Evolutionary conservation across 2,888 invertebrate genomes (phyloP), one percentile per base, ranked within the genome.

Genomic region (Trypoxylon attenuatum): DNA sequence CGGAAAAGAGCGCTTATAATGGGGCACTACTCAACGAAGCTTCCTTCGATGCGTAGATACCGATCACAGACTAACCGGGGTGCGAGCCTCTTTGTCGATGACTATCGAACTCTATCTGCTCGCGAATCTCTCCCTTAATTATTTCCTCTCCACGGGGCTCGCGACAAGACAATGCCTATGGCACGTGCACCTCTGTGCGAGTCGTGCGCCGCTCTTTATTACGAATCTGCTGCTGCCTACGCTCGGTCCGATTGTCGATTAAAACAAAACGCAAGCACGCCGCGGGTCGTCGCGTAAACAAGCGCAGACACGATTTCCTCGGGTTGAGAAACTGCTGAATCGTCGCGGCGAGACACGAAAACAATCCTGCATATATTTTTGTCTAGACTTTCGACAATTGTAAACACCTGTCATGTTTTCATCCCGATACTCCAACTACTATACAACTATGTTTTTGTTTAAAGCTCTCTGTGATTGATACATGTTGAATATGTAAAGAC

Each of bases 41-140:
- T n/a, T n/a, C n/a, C n/a, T n/a, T n/a, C n/a, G n/a, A n/a, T n/a
- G n/a, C n/a, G n/a, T n/a, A n/a, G n/a, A n/a, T n/a, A n/a, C n/a
- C n/a, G n/a, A n/a, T n/a, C n/a, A n/a, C n/a, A 13, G 33, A 33
- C 33, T 33, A 33, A 13, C 33, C 8, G 8, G 3, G 5, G 10
- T n/a, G 10, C 33, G 33, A 60, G 63, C 39, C 55, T 39, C 55
- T 53, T 57, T 5, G 27, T 15, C 46, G 55, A 19, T 61, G 52
- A 46, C 64, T 65, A 65, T 70, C 70, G 55, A 13, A 5, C 43
- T 67, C 13, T 71, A 72, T 71, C 72, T 25, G 1, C 69, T 64
- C 63, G 65, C 63, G 69, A 67, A 75, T 77, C 77, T 68, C 64
- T 62, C 52, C 63, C 68, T 81, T 82, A 85, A 86, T 85, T 85